Evolutionary conservation across 2,888 invertebrate species (phyloP).

Genomic region (Drosophila neutralis): DNA sequence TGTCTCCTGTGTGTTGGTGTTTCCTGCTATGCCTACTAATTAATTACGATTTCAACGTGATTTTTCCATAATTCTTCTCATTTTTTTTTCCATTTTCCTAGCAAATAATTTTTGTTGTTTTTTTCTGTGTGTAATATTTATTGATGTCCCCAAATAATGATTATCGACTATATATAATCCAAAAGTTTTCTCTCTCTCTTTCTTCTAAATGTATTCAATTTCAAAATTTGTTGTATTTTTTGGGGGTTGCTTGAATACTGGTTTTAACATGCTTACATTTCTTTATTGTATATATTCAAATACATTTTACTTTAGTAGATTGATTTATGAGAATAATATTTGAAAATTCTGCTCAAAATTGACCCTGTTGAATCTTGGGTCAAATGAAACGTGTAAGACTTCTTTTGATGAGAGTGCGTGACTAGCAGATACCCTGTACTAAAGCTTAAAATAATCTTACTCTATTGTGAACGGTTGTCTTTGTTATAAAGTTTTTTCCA

Average conservation of each 20-base stretch:
- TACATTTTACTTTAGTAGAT: conserved; percentile 14
- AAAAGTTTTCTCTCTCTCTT: conserved; percentile 63
- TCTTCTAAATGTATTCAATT: conserved; percentile 3
- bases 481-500: background rate
- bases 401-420: too few relatives aligned
- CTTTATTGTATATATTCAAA: conserved; percentile 2
- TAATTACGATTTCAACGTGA: conserved; percentile 49
- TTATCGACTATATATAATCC: conserved; percentile 35
- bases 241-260: background rate
- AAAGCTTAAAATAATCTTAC: background rate
- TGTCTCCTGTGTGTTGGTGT: conserved; percentile 71
- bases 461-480: background rate
- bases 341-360: background rate
- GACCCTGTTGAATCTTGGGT: background rate
- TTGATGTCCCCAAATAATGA: conserved; percentile 38
- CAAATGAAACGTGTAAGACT: background rate
- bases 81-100: conserved; percentile 2
- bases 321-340: background rate
- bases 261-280: background rate
- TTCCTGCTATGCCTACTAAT: conserved; percentile 62
- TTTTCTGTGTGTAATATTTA: conserved; percentile 42
- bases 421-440: conserved; percentile 2
- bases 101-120: conserved; percentile 11
- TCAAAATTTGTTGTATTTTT: background rate
- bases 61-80: background rate